Conservation (phyloP, 2,113 vertebrate genomes). For the Rhipidura dahli region DNA sequence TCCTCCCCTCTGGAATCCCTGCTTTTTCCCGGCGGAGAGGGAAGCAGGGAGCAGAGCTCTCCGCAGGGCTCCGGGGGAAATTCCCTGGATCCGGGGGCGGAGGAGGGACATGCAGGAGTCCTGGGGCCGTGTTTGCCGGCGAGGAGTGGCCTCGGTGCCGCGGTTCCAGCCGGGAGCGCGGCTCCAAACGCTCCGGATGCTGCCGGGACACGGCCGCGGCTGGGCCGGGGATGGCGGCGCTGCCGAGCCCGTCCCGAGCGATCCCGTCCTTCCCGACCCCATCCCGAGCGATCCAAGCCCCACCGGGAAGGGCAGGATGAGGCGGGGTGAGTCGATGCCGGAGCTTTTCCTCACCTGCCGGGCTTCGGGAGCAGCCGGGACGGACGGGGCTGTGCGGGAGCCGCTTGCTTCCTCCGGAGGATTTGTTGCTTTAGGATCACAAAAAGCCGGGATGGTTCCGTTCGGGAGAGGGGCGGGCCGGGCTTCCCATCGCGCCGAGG, state of each 20-base stretch:
- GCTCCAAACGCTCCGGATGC: background rate
- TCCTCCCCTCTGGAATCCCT: rapidly evolving
- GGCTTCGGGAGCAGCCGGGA: background rate
- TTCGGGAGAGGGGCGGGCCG: background rate
- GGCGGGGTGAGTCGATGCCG: background rate
- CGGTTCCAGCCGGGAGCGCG: background rate
- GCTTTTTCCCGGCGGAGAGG: background rate
- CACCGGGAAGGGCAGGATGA: background rate
- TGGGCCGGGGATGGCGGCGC: background rate
- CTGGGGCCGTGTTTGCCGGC: background rate
- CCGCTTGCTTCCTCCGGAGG: background rate
- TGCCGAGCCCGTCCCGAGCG: background rate
- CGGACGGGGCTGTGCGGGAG: background rate
- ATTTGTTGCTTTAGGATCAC: background rate
- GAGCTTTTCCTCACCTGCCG: background rate
- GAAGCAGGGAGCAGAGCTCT: background rate
- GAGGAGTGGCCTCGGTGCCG: background rate
- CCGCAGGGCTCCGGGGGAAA: background rate
- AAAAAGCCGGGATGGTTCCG: background rate
- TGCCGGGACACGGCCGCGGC: background rate
- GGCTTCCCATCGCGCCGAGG: background rate
- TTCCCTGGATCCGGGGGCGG: background rate
- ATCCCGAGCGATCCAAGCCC: rapidly evolving
- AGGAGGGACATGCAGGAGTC: background rate
- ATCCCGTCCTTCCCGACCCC: too few relatives aligned